Base-by-base conservation (phyloP, 2,797 vertebrate species). In the Premnoplex brunnescens region DNA sequence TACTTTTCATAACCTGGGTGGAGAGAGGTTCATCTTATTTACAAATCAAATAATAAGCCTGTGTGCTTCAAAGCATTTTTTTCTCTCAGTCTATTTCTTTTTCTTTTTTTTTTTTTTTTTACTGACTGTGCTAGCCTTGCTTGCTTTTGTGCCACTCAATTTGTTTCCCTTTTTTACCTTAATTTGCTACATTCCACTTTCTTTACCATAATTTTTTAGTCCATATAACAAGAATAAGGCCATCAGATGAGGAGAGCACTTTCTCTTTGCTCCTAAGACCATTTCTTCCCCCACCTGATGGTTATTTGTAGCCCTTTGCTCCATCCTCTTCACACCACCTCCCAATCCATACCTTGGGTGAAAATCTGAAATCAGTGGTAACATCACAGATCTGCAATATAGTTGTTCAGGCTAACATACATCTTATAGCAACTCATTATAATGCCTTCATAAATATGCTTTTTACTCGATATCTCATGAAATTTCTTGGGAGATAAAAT, bases 1-100 rank as follows among this genome's bases (percentile, higher is more conserved):
- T 95, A 74, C 71, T 95, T 97, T 95, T 96, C 88, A 91, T 96
- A 94, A 97, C 88, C 77, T 95, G 96, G 91, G 86, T 94, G 93
- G 96, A 93, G 94, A 94, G 81, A 94, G 28, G n/a, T 94, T 97
- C 75, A 93, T 95, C 86, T 94, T 85, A 96, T 96, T 97, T 95
- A 95, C 84, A 95, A 93, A 93, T 83, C 86, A 95, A 96, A 91
- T 94, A 86, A 82, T 84, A 91, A 83, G 83, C 46, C 46, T 82
- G 62, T 95, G 68, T 60, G 80, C 76, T 94, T 97, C 92, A 96
- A 94, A 97, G 86, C 55, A 43, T 54, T 81, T 74, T 68, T 95
- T 88, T 52, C 37, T 80, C 30, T 71, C 55, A 48, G 34, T 66
- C 30, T 91, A 1, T 63, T 21, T 85, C 23, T 80, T 11, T 69